phyloP scores from a whole-genome alignment of 2,113 vertebrate species.

The Cyprinus carpio region DNA sequence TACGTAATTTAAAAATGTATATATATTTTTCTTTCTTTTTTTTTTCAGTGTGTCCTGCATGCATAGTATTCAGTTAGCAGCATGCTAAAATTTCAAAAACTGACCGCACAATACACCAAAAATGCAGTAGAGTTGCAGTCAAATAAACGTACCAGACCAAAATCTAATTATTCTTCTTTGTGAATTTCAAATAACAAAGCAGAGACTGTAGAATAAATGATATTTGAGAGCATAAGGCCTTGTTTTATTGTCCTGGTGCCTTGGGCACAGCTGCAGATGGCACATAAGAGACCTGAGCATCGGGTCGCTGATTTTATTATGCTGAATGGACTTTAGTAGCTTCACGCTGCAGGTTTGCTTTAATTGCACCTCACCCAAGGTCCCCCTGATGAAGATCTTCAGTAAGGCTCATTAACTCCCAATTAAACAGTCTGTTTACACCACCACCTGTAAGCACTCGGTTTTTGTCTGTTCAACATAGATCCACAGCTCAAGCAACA shows the following conservation, averaged over 20 bases:
- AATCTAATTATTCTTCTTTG: neutral
- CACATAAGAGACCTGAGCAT: slow-evolving; percentile 19
- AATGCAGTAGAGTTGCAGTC: no score
- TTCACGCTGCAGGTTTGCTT: slow-evolving; percentile 30
- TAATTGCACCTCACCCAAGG: slow-evolving; percentile 47
- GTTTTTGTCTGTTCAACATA: slow-evolving; percentile 19
- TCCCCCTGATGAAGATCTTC: slow-evolving; percentile 33
- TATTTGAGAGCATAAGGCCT: slow-evolving; percentile 9
- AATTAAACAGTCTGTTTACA: slow-evolving; percentile 44
- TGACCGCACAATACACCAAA: neutral
- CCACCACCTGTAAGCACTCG: slow-evolving; percentile 46
- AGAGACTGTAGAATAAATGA: neutral
- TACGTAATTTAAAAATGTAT: no score
- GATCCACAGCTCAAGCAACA: slow-evolving; percentile 6
- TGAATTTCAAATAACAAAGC: slow-evolving; percentile 21
- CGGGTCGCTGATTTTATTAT: slow-evolving; percentile 44
- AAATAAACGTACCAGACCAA: neutral
- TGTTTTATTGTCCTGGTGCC: slow-evolving; percentile 23
- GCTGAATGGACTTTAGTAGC: slow-evolving; percentile 32
- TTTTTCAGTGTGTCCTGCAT: neutral
- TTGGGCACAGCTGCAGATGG: slow-evolving; percentile 43
- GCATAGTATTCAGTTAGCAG: neutral
- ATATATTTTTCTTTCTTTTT: neutral
- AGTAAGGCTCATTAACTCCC: slow-evolving; percentile 48
- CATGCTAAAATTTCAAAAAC: neutral